Conservation (phyloP, 2,888 invertebrate species). For the Thalpophila matura region DNA sequence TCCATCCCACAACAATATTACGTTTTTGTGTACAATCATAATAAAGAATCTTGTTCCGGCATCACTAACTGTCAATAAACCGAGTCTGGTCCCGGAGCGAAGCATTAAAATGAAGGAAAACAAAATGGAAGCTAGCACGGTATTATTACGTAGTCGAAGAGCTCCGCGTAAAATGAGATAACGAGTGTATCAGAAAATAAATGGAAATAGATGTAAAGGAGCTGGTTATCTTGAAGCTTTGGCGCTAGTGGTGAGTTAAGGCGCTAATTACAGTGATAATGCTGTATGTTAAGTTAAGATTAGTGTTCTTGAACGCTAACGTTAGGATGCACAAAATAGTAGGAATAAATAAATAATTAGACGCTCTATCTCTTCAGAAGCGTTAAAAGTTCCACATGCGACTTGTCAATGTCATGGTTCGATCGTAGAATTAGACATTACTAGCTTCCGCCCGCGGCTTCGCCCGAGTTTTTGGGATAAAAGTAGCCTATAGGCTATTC, state of each 20-base stretch:
- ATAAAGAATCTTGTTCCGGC: constrained; percentile 65
- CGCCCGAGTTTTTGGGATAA: too few species aligned
- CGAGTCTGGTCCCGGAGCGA: constrained; percentile 45
- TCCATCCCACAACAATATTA: constrained; percentile 44
- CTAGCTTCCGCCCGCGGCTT: too few species aligned
- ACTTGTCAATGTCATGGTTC: neutral
- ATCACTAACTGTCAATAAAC: constrained; percentile 63
- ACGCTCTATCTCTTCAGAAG: neutral
- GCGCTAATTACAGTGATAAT: constrained; percentile 41
- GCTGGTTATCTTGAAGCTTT: constrained; percentile 39
- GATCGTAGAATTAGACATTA: too few species aligned
- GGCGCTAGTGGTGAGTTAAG: constrained; percentile 26
- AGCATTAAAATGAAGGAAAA: constrained; percentile 54
- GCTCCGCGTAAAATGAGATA: constrained; percentile 40
- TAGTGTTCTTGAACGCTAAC: constrained; percentile 18
- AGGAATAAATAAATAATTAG: neutral
- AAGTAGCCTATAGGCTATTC: too few species aligned
- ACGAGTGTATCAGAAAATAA: constrained; percentile 42
- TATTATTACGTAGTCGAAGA: constrained; percentile 41
- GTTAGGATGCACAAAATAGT: constrained; percentile 6
- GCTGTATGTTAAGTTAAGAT: constrained; percentile 36
- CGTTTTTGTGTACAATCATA: constrained; percentile 68
- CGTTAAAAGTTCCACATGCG: neutral
- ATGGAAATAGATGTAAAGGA: constrained; percentile 58
- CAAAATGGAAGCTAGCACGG: constrained; percentile 45